These are phyloP conservation scores for Siphamia tubifer DNA, from an alignment of 2,113 vertebrate genomes.

Conservation along the genomic window DNA sequence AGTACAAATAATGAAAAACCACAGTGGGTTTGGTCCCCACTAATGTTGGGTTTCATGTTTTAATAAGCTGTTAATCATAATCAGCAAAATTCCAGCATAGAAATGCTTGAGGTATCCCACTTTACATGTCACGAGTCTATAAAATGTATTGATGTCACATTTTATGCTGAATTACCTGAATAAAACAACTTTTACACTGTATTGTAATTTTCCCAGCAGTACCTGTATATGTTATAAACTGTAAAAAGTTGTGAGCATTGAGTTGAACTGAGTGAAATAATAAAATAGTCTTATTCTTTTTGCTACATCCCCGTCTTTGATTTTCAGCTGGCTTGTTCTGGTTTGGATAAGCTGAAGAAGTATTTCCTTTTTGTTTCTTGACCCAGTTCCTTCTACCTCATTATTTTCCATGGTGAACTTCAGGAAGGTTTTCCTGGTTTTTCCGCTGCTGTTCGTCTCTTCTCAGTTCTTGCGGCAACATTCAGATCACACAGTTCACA, in stretches of 20 bases:
- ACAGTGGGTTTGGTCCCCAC: background rate
- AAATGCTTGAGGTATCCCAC: too few species aligned
- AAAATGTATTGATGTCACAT: too few species aligned
- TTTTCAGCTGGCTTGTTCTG: background rate
- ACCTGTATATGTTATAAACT: too few species aligned
- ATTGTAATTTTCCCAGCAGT: too few species aligned
- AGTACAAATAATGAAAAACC: too few species aligned
- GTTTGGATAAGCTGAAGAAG: background rate
- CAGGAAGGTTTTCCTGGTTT: background rate
- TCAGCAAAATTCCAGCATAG: too few species aligned
- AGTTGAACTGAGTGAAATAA: background rate
- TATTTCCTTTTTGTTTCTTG: background rate
- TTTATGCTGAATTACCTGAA: too few species aligned
- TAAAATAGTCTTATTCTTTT: background rate
- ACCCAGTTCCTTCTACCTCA: conserved; percentile 3
- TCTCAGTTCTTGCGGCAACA: background rate
- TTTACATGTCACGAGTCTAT: too few species aligned
- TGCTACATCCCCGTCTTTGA: background rate
- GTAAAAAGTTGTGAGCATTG: background rate
- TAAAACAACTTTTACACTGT: too few species aligned
- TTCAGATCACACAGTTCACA: background rate
- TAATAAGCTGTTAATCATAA: too few species aligned
- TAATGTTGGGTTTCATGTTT: background rate
- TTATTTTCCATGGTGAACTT: conserved; percentile 16
- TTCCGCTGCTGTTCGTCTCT: background rate